phyloP scores from a whole-genome alignment of 2,888 invertebrate genomes.

The Cryptus viduatorius region DNA sequence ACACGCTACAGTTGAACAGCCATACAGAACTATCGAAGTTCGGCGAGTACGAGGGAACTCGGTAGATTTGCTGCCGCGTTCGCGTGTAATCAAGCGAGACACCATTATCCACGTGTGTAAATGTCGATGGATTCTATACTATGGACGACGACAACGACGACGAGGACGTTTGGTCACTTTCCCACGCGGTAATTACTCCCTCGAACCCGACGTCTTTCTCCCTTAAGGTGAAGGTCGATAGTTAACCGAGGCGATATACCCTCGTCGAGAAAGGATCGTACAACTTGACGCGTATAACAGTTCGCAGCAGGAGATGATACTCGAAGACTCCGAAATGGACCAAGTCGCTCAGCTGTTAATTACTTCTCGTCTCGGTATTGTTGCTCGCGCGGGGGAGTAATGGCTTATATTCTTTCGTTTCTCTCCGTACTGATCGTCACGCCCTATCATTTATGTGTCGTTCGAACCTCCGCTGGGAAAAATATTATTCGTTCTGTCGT shows the following conservation, averaged over 20 bases:
- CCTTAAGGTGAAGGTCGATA: conserved; percentile 69
- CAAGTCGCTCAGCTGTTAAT: conserved; percentile 64
- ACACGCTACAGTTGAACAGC: not conserved
- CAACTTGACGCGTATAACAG: conserved; percentile 24
- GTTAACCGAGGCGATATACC: conserved; percentile 55
- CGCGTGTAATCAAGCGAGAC: conserved; percentile 29
- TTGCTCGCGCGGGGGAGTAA: conserved; percentile 49
- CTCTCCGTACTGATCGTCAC: conserved; percentile 57
- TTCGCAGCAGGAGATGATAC: conserved; percentile 54
- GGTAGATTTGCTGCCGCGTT: conserved; percentile 6
- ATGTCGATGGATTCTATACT: conserved; percentile 23
- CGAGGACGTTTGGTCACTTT: conserved; percentile 72
- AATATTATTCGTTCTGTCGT: conserved; percentile 18
- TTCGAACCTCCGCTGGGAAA: conserved; percentile 14
- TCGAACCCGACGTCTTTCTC: conserved; percentile 63
- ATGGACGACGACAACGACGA: conserved; percentile 38
- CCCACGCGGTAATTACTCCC: conserved; percentile 77
- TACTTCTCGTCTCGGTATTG: conserved; percentile 60
- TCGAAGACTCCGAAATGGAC: conserved; percentile 43
- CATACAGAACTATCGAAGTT: not conserved
- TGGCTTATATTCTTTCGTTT: conserved; percentile 44
- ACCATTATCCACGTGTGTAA: conserved; percentile 21
- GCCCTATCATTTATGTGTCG: conserved; percentile 61
- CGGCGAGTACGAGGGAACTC: not conserved
- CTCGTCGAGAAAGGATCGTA: conserved; percentile 37